A percentile compares a stretch with the other conserved stretches of the same genome.
Conservation (phyloP, 2,113 vertebrate genomes). For the Perca flavescens region DNA sequence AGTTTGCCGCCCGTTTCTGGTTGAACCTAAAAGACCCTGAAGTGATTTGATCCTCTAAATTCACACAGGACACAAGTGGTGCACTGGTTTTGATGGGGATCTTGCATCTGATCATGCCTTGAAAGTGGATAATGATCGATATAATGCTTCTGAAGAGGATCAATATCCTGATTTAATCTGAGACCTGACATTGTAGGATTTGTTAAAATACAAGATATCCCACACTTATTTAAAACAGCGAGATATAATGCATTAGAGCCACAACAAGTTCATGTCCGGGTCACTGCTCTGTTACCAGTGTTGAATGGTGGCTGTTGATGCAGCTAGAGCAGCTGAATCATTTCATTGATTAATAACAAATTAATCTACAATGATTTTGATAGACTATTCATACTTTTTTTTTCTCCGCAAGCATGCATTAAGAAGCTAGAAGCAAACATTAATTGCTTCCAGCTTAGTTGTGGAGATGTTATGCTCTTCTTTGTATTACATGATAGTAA, state of each 20-base stretch:
- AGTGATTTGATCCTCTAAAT: conserved; percentile 25
- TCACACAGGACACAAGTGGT: conserved; percentile 15
- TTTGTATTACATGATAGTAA: no score
- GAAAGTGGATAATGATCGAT: neutral
- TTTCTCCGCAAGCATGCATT: no score
- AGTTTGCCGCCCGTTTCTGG: neutral
- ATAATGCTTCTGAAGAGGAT: neutral
- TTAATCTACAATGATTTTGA: neutral
- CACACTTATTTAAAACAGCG: neutral
- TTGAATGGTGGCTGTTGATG: neutral
- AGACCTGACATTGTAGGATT: neutral
- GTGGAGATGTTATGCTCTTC: no score
- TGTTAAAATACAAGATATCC: neutral
- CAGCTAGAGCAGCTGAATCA: neutral
- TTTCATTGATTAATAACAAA: neutral
- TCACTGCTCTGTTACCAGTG: neutral
- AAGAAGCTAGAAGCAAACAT: no score
- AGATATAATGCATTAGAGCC: neutral
- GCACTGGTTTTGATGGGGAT: conserved; percentile 4
- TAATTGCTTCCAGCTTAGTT: no score
- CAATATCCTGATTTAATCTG: neutral
- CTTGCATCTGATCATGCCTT: no score
- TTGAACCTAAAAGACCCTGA: conserved; percentile 44
- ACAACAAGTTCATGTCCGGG: no score
- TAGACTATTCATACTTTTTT: neutral